Evolutionary conservation across 2,797 vertebrate species (phyloP), one percentile per base, ranked within the genome.

Genomic region (Microcaecilia unicolor): DNA sequence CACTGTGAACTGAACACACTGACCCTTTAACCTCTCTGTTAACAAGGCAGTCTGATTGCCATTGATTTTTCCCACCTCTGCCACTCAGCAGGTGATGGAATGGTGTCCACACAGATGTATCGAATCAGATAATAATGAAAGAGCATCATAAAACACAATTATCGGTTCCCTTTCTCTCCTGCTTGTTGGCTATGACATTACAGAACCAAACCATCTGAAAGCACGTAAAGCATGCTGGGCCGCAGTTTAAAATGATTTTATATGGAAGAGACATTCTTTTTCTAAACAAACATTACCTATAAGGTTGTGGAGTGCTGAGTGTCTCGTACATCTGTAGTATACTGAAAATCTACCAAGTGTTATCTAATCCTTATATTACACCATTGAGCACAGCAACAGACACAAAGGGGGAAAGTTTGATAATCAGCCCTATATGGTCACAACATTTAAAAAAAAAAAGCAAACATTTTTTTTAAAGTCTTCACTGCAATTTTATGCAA

Each of bases 21-120:
- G 69, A 70, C 78, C 78, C 80, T 70, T 76, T 82, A 86, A 85
- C 87, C 85, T 83, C 83, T 74, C 86, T 84, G 77, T 82, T 82
- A 88, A 89, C 84, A 80, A 86, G 83, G 80, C 90, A 87, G 93
- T 93, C 86, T 90, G 86, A 88, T 92, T 88, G 84, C 60, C 85
- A 95, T 92, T 89, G 89, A 95, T 94, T 95, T 95, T 87, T 74
- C 72, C 72, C 81, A 80, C 80, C 80, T 67, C 72, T 77, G 83
- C 80, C 89, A 84, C 85, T 82, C 83, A 83, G 81, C 82, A 85
- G 84, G 82, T 85, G 87, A 85, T 85, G 84, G 86, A 87, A 85
- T 82, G 79, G 75, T 83, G 81, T 88, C 89, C 83, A 86, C 84
- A 58, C 74, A 78, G 75, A 85, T 81, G 86, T 89, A 90, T 86